Percentiles rank a stretch among this genome's conserved stretches.
Evolutionary conservation across 2,888 invertebrate genomes (phyloP).

Genomic region (Ornithoptera alexandrae): DNA sequence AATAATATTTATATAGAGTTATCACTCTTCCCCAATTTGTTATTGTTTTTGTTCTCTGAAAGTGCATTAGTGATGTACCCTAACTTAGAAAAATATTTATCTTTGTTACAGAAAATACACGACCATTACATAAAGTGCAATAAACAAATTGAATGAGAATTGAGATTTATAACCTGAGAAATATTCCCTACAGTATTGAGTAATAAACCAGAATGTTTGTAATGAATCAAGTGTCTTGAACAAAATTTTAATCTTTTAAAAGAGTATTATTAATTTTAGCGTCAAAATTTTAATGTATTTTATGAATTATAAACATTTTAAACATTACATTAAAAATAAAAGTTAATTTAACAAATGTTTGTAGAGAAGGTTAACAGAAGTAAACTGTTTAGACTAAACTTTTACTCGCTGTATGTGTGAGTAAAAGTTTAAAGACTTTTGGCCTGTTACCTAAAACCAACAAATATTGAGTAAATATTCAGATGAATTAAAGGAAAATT

Average conservation of each 20-base stretch:
- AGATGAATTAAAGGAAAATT: background rate
- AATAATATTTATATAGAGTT: conserved; percentile 52
- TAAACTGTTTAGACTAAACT: too few relatives aligned
- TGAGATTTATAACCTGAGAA: conserved; percentile 54
- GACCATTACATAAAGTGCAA: conserved; percentile 55
- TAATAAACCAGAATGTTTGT: background rate
- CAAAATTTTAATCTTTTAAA: background rate
- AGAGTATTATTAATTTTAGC: too few relatives aligned
- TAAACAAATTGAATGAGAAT: conserved; percentile 58
- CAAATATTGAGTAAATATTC: too few relatives aligned
- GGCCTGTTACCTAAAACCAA: too few relatives aligned
- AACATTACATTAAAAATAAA: too few relatives aligned
- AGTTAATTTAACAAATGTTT: too few relatives aligned
- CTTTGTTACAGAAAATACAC: conserved; percentile 55
- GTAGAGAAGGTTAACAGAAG: too few relatives aligned
- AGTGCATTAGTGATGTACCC: conserved; percentile 72
- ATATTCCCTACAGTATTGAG: conserved; percentile 13
- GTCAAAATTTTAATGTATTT: too few relatives aligned
- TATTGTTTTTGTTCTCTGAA: conserved; percentile 45
- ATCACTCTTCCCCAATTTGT: conserved; percentile 42
- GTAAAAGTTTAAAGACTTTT: too few relatives aligned
- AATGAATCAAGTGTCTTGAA: background rate
- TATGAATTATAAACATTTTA: too few relatives aligned
- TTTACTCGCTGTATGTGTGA: too few relatives aligned
- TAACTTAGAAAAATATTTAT: conserved; percentile 44